Evolutionary conservation across 2,888 invertebrate species (phyloP), one percentile per base, ranked within the genome.

Genomic region (Plemyria rubiginata): DNA sequence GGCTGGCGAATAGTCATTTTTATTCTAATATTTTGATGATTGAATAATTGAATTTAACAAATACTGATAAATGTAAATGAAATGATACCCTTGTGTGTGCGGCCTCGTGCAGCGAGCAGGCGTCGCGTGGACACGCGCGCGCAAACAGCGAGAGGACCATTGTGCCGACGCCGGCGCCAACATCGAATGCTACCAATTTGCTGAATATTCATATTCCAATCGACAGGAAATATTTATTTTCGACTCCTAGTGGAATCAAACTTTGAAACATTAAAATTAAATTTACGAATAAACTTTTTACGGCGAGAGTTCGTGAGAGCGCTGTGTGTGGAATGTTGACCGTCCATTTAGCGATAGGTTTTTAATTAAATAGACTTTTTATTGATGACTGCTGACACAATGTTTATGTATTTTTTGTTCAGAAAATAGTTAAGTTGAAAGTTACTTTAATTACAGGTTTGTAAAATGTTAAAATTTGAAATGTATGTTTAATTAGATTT

Each of bases 191-290:
- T 56, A 51, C 52, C 28, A 56, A 38, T 55, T 46, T 11, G n/a
- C 41, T 68, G 48, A 65, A 65, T 68, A 68, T 68, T 68, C 56
- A 68, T 58, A 56, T 60, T 36, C 48, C 59, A 58, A 65, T 65
- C 61, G 59, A 46, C 63, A 51, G 48, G 40, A 56, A 59, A 54
- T 54, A 62, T 62, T 62, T 58, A 50, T 54, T 58, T 62, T 43
- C 52, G 36, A 62, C 55, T 62, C 43, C 40, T 9, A 58, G 16
- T 45, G 13, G 28, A 55, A 28, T 41, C 49, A 48, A 45, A 15
- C 53, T 38, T 6, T 53, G 36, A 53, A 57, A 57, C 49, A 53
- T 13, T 57, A 50, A 62, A 57, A 57, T 55, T 43, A 53, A 57
- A 57, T 57, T 62, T 62, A 36, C 28, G 29, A 55, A 46, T 52